These are phyloP conservation scores for Epinephelus lanceolatus DNA, from an alignment of 2,113 vertebrate genomes.

Conservation along the genomic window DNA sequence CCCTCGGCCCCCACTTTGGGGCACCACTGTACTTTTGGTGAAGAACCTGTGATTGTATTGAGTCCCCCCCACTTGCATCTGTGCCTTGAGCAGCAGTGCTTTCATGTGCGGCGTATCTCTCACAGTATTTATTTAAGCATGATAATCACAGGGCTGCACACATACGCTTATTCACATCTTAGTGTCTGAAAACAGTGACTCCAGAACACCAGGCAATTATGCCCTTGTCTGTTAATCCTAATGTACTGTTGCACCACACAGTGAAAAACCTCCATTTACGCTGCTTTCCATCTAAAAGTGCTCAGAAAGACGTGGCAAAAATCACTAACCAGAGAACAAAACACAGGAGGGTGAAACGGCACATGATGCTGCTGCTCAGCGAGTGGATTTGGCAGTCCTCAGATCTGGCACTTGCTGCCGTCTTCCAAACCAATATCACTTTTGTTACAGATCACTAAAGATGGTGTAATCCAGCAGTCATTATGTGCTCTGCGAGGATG, in stretches of 20 bases:
- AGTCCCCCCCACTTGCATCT: background rate
- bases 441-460: constrained; percentile 13
- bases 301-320: constrained; percentile 12
- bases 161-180: constrained; percentile 41
- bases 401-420: constrained; percentile 21
- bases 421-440: background rate
- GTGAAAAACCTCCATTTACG: constrained; percentile 27
- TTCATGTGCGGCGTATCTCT: background rate
- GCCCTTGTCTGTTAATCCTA: constrained; percentile 40
- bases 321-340: background rate
- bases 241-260: constrained; percentile 36
- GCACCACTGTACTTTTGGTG: background rate
- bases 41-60: background rate
- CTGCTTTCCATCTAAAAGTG: constrained; percentile 14
- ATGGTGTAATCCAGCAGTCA: constrained; percentile 1
- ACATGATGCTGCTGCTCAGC: constrained; percentile 18
- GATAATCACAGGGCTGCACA: constrained; percentile 37
- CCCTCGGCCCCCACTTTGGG: too few relatives aligned
- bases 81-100: background rate
- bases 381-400: constrained; percentile 19
- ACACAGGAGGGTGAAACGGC: constrained; percentile 17
- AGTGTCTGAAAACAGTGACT: constrained; percentile 27
- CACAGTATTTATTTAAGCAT: constrained; percentile 14
- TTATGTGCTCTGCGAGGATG: background rate
- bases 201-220: constrained; percentile 53